These are phyloP conservation scores for Pampus argenteus DNA, from an alignment of 2,797 vertebrate species.

Conservation along the genomic window DNA sequence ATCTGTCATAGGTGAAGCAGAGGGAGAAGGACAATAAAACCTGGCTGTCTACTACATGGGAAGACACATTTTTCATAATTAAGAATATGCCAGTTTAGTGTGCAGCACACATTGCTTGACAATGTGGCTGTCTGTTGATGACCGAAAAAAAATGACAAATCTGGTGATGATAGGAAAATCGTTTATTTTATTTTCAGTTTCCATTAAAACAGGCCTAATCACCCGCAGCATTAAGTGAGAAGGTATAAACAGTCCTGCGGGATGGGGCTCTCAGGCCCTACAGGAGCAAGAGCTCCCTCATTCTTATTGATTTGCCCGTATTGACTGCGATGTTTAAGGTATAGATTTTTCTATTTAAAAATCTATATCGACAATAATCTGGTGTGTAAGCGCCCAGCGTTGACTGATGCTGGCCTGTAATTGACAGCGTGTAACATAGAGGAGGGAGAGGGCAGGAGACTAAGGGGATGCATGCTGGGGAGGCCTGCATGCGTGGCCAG, in stretches of 20 bases:
- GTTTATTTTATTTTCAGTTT: conserved; percentile 50
- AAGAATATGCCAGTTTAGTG: conserved; percentile 67
- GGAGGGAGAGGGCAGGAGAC: conserved; percentile 50
- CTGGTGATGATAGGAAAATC: conserved; percentile 50
- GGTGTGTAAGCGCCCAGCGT: conserved; percentile 81
- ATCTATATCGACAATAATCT: conserved; percentile 90
- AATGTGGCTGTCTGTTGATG: conserved; percentile 47
- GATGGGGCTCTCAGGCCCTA: conserved; percentile 51
- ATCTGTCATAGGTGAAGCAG: conserved; percentile 84
- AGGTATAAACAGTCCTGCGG: conserved; percentile 54
- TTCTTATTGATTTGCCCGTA: conserved; percentile 83
- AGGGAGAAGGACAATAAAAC: conserved; percentile 84
- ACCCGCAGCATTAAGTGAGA: conserved; percentile 42
- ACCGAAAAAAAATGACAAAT: conserved; percentile 46
- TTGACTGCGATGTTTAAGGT: conserved; percentile 87
- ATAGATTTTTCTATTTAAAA: conserved; percentile 92
- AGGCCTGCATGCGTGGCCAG: conserved; percentile 44
- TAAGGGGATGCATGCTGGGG: conserved; percentile 39
- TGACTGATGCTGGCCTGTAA: conserved; percentile 81
- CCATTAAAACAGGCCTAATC: conserved; percentile 64
- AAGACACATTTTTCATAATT: conserved; percentile 82
- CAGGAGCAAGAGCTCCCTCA: conserved; percentile 67
- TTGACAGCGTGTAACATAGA: conserved; percentile 82
- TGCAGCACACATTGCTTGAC: conserved; percentile 53
- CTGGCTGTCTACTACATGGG: conserved; percentile 68